Conservation (phyloP, 2,888 invertebrate species). For the Scaptodrosophila latifasciaeformis region DNA sequence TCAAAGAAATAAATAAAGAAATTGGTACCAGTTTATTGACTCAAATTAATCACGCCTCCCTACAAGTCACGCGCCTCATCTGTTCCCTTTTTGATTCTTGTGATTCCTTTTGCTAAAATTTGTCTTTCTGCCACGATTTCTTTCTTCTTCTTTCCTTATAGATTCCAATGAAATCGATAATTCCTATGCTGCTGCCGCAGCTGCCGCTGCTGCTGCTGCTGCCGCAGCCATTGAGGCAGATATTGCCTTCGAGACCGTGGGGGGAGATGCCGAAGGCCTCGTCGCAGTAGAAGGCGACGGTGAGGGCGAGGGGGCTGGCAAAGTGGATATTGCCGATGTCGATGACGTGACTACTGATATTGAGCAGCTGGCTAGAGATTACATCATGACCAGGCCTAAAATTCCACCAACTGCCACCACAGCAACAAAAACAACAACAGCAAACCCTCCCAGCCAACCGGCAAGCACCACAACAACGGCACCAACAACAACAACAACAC, state of each 20-base stretch:
- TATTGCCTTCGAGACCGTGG: slow-evolving; percentile 13
- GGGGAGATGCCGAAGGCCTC: background rate
- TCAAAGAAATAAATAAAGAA: slow-evolving; percentile 11
- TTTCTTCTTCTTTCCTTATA: slow-evolving; percentile 28
- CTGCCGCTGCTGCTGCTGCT: slow-evolving; percentile 26
- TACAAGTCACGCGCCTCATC: slow-evolving; percentile 26
- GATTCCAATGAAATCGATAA: slow-evolving; percentile 70
- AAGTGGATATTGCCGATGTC: slow-evolving; percentile 23
- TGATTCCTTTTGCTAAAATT: slow-evolving; percentile 32
- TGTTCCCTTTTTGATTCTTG: slow-evolving; percentile 21
- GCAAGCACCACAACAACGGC: slow-evolving; percentile 22
- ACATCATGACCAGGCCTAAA: slow-evolving; percentile 34
- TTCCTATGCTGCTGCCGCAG: slow-evolving; percentile 45
- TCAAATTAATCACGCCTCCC: slow-evolving; percentile 40
- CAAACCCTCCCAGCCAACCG: slow-evolving; percentile 8
- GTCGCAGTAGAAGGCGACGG: slow-evolving; percentile 7
- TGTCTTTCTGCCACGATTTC: slow-evolving; percentile 4
- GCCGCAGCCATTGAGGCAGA: slow-evolving; percentile 2
- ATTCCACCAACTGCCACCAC: slow-evolving; percentile 11
- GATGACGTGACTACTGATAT: slow-evolving; percentile 40
- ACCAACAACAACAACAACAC: slow-evolving; percentile 24
- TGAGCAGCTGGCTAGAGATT: slow-evolving; percentile 24
- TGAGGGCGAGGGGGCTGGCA: slow-evolving; percentile 42
- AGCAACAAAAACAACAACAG: slow-evolving; percentile 16
- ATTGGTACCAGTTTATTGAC: slow-evolving; percentile 35